Percentiles rank a stretch among this genome's conserved stretches.
phyloP scores from a whole-genome alignment of 2,113 vertebrate genomes.

The Salvator merianae region DNA sequence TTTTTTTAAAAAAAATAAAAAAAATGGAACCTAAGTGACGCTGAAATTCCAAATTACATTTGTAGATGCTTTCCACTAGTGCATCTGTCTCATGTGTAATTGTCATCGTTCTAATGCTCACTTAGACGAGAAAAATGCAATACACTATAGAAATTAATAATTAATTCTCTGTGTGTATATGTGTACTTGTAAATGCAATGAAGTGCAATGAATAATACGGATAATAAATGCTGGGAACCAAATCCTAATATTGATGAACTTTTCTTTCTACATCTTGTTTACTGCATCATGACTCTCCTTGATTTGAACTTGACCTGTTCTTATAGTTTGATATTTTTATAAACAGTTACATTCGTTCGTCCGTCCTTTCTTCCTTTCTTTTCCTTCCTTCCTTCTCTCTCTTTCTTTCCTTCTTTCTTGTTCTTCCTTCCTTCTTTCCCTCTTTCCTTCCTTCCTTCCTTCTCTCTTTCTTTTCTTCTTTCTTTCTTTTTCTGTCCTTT shows the following conservation, averaged over 20 bases:
- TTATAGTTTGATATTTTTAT: no score
- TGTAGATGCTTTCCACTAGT: neutral
- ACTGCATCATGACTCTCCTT: no score
- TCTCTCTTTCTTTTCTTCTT: no score
- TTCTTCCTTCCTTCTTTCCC: neutral
- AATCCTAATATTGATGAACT: no score
- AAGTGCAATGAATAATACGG: neutral
- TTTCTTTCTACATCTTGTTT: no score
- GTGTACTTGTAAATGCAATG: neutral
- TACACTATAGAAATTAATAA: constrained; percentile 11
- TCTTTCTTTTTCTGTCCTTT: no score
- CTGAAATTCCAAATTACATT: constrained; percentile 4
- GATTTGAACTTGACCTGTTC: no score
- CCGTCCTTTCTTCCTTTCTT: no score
- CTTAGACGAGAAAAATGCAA: neutral
- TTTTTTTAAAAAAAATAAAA: neutral
- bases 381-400: no score
- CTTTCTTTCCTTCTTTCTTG: neutral
- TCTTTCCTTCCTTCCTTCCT: no score
- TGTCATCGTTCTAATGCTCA: neutral
- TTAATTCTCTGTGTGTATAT: neutral
- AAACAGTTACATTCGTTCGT: no score
- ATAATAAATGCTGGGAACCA: neutral
- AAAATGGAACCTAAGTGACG: neutral
- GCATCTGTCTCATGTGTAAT: neutral